Conservation (phyloP, 2,797 vertebrate species). For the Catostomus latipinnis region DNA sequence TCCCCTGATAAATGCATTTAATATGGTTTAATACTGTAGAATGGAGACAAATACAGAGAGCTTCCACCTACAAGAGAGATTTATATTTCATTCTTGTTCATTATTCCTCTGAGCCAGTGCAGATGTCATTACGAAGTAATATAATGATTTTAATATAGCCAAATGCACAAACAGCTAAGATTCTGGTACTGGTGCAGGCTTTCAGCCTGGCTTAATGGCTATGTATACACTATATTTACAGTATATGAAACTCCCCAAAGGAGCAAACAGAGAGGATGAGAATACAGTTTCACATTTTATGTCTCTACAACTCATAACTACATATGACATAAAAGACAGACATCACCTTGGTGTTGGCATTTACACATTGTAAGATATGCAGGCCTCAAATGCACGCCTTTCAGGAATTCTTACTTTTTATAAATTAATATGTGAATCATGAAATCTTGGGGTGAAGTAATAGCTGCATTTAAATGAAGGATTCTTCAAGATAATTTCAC, state of each 20-base stretch:
- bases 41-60: not conserved
- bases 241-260: slow-evolving; percentile 16
- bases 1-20: slow-evolving; percentile 38
- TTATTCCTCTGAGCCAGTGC: slow-evolving; percentile 5
- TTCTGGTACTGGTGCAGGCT: slow-evolving; percentile 11
- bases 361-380: not conserved
- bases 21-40: slow-evolving; percentile 16
- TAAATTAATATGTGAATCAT: too few species aligned
- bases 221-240: not conserved
- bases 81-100: slow-evolving; percentile 12
- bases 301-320: not conserved
- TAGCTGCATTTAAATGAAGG: too few species aligned
- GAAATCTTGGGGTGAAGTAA: too few species aligned
- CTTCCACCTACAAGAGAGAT: not conserved
- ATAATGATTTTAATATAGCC: slow-evolving; percentile 9
- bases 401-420: not conserved
- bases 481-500: too few species aligned
- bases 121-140: not conserved
- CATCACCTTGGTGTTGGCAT: not conserved
- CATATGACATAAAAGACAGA: not conserved
- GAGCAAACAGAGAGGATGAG: slow-evolving; percentile 23
- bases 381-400: not conserved
- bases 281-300: slow-evolving; percentile 16
- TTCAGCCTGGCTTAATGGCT: not conserved
- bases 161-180: not conserved